Evolutionary conservation across 2,888 invertebrate genomes (phyloP).

Genomic region (Phyllotreta cruciferae): DNA sequence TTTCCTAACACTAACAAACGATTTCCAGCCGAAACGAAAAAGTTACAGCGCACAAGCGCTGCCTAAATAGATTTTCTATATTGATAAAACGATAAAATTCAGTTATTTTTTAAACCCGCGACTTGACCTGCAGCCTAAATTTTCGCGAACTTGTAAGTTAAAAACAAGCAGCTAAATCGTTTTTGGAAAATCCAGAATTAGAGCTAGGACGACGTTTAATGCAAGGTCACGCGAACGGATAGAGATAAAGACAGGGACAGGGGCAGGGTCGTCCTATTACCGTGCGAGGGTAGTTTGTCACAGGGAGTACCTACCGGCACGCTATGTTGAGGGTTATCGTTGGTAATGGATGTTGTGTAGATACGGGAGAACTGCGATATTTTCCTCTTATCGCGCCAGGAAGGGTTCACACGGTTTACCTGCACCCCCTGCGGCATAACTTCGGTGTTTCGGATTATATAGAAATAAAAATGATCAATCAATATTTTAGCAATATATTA

Average conservation of each 20-base stretch:
- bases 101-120: too few species aligned
- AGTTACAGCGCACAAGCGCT: too few species aligned
- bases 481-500: too few species aligned
- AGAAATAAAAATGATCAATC: too few species aligned
- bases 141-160: too few species aligned
- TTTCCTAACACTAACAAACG: too few species aligned
- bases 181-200: too few species aligned
- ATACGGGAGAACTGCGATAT: slow-evolving; percentile 1
- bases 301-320: slow-evolving; percentile 10
- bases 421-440: slow-evolving; percentile 1
- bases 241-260: slow-evolving; percentile 16
- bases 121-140: too few species aligned
- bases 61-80: too few species aligned
- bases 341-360: slow-evolving; percentile 3
- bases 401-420: neutral
- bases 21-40: too few species aligned
- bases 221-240: slow-evolving; percentile 12
- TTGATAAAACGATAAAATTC: too few species aligned
- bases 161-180: too few species aligned
- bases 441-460: neutral
- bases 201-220: slow-evolving; percentile 2
- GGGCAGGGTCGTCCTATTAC: slow-evolving; percentile 10
- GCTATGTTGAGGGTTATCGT: slow-evolving; percentile 13
- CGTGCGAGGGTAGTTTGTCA: slow-evolving; percentile 14
- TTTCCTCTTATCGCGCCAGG: neutral